Conservation (phyloP, 2,113 vertebrate genomes). For the Phycodurus eques region DNA sequence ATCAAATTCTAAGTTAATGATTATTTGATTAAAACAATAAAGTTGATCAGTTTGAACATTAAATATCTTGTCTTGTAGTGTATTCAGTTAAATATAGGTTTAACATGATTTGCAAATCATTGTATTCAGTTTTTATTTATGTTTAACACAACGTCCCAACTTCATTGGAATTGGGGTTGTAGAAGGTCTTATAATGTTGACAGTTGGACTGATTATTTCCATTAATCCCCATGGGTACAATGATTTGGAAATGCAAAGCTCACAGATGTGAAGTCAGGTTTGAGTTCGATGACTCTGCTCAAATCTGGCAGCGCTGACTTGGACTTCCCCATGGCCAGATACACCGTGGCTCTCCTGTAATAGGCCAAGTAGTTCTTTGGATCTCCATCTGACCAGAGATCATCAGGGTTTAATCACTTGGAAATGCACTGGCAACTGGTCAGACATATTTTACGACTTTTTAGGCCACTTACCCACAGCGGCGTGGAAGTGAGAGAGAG, state of each 20-base stretch:
- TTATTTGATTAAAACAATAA: too few relatives aligned
- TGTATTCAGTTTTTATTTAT: too few relatives aligned
- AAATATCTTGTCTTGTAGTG: too few relatives aligned
- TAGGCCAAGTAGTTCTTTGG: conserved; percentile 94
- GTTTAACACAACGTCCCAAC: too few relatives aligned
- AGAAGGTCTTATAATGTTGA: not conserved
- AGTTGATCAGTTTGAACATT: too few relatives aligned
- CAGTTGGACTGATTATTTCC: not conserved
- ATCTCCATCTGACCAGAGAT: conserved; percentile 82
- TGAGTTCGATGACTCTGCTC: conserved; percentile 94
- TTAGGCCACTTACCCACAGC: conserved; percentile 83
- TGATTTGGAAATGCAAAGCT: conserved; percentile 21
- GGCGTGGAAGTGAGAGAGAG: conserved; percentile 94
- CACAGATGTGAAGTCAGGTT: conserved; percentile 97
- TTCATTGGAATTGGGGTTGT: too few relatives aligned
- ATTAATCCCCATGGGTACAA: not conserved
- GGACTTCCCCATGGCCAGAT: conserved; percentile 95
- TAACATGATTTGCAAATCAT: too few relatives aligned
- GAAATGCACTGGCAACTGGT: not conserved
- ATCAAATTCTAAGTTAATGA: too few relatives aligned
- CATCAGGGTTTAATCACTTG: not conserved
- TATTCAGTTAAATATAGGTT: too few relatives aligned
- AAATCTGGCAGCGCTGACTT: conserved; percentile 95
- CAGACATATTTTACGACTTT: not conserved
- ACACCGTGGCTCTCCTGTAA: conserved; percentile 96